Evolutionary conservation across 2,113 vertebrate genomes (phyloP).

Genomic region (Plestiodon gilberti): DNA sequence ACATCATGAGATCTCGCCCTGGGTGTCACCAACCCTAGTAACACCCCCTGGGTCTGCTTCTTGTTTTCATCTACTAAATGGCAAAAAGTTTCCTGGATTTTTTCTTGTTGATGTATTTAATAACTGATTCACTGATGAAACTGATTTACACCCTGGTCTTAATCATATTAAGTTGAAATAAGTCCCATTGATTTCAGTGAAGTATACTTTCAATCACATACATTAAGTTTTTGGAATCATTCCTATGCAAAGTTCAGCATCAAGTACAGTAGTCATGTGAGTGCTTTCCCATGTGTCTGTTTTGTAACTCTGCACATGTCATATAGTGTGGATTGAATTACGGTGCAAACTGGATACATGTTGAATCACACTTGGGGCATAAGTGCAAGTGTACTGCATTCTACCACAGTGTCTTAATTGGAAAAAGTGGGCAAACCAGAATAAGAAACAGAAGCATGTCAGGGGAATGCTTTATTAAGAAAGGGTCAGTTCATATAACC

Average conservation of each 20-base stretch:
- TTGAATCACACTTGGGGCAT: neutral
- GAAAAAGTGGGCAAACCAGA: too few species aligned
- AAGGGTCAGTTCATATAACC: too few species aligned
- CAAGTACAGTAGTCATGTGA: neutral
- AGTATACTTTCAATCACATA: neutral
- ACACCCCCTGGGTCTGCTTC: neutral
- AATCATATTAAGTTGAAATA: neutral
- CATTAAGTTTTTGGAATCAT: neutral
- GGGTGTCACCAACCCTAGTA: too few species aligned
- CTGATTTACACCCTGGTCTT: neutral
- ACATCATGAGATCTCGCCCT: too few species aligned
- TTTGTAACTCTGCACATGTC: neutral
- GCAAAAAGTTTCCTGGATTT: neutral
- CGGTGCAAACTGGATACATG: neutral
- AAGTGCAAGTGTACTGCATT: too few species aligned
- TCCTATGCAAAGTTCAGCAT: neutral
- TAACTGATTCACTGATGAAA: too few species aligned
- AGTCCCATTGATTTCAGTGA: neutral
- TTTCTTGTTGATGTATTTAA: neutral
- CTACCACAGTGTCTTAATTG: too few species aligned
- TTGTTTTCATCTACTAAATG: neutral
- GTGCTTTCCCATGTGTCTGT: neutral
- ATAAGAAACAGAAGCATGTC: too few species aligned
- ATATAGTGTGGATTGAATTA: neutral
- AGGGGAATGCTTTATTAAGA: too few species aligned